Evolutionary conservation across 2,888 invertebrate genomes (phyloP), one percentile per base, ranked within the genome.

Genomic region (Protophormia terraenovae): DNA sequence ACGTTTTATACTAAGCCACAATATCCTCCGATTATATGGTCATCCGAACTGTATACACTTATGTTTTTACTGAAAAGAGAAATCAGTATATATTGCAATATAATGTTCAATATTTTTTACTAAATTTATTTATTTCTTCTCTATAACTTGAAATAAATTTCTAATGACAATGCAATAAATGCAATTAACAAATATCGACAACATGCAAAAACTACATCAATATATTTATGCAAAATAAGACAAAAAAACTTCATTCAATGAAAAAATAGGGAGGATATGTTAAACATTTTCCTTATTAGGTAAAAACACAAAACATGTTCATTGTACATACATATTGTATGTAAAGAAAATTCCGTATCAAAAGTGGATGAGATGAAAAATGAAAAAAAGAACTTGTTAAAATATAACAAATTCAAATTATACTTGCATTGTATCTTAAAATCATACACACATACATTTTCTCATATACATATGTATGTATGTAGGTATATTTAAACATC

Each of bases 141-240:
- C 2, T 27, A 27, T n/a, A n/a, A 5, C 1, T n/a, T 2, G 22
- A 72, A 45, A 32, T 32, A 29, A 60, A 32, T 60, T 60, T 69
- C 45, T 53, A 19, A 50, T 53, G 38, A 22, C 60, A 60, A 38
- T 53, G 45, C 41, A n/a, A 64, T 19, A 27, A 47, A 47, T 47
- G 2, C 47, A 22, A 66, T 47, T 69, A 78, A 62, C 47, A 69
- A 78, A 78, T 69, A 60, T 60, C 50, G 62, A 78, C 60, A 78
- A 78, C 67, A 67, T 69, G 67, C 69, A 47, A 67, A 58, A 14
- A 58, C 27, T n/a, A 66, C 55, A 41, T 77, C 58, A 58, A 35
- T 58, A 55, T 35, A n/a, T n/a, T n/a, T n/a, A 53, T 45, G 55
- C 41, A 66, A 64, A 58, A 29, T 58, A 29, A 58, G 58, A 32